Evolutionary conservation across 64 coral and sea anemone species (phyloP).

Genomic region (Actinia tenebrosa): DNA sequence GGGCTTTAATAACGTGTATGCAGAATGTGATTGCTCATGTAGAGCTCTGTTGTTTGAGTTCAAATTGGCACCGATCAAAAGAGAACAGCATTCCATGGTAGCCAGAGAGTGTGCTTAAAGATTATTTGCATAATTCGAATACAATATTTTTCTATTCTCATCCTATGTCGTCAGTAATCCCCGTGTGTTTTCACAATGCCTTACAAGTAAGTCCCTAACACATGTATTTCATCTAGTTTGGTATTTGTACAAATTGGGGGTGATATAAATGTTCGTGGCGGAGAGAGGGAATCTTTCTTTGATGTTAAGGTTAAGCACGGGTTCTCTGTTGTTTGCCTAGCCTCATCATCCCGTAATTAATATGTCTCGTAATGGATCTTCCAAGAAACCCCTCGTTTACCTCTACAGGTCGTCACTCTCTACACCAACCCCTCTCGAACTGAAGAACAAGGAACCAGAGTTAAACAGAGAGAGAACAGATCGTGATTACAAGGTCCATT

Average conservation of each 20-base stretch:
- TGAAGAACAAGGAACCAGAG: slow-evolving; percentile 70
- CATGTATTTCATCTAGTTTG: neutral
- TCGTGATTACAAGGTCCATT: slow-evolving; percentile 92
- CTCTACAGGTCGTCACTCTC: neutral
- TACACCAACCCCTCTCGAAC: slow-evolving; percentile 32
- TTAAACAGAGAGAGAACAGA: slow-evolving; percentile 65
- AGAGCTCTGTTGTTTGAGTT: neutral
- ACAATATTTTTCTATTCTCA: neutral
- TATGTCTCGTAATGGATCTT: neutral
- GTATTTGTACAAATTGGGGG: neutral
- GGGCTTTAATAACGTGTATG: neutral
- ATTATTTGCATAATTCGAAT: neutral
- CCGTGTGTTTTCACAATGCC: neutral
- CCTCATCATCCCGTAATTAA: neutral
- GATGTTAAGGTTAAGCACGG: neutral
- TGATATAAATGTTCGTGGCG: neutral
- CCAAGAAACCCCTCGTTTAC: neutral
- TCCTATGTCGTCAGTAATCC: neutral
- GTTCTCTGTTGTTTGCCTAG: neutral
- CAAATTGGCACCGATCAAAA: neutral
- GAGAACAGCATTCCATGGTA: neutral
- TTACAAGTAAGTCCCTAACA: neutral
- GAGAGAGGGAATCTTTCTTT: neutral
- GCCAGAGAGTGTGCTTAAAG: neutral
- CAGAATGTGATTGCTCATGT: neutral